A percentile compares a stretch with the other conserved stretches of the same genome.
phyloP scores from a whole-genome alignment of 2,888 invertebrate genomes.

The Lamproptera curius region DNA sequence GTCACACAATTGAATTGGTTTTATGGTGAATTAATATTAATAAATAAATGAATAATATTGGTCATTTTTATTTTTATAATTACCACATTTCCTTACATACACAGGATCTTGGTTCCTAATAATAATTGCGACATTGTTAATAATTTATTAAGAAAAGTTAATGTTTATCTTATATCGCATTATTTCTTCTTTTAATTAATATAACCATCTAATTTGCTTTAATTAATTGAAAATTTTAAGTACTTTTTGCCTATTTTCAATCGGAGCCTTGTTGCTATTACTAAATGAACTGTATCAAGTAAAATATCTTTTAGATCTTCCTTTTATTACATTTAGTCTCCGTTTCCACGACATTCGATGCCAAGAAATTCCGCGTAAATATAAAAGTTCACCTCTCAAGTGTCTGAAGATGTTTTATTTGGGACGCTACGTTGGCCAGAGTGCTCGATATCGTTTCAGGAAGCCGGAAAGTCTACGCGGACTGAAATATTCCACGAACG shows the following conservation, averaged over 20 bases:
- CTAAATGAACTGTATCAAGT: neutral
- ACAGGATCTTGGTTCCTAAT: too few species aligned
- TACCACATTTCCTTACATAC: too few species aligned
- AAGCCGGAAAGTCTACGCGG: constrained; percentile 17
- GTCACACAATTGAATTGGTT: too few species aligned
- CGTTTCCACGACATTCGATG: too few species aligned
- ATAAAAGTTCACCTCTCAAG: constrained; percentile 1
- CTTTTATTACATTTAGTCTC: constrained; percentile 1
- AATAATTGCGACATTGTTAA: too few species aligned
- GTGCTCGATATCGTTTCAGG: constrained; percentile 15
- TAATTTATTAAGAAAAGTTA: too few species aligned
- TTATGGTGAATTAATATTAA: too few species aligned
- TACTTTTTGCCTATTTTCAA: neutral
- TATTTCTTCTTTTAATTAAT: too few species aligned
- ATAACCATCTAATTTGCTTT: neutral
- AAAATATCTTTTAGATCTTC: neutral
- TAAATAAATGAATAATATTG: too few species aligned
- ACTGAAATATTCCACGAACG: constrained; percentile 17
- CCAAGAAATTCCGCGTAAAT: too few species aligned
- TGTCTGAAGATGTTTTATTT: constrained; percentile 15
- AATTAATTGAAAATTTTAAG: neutral
- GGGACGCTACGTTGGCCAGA: neutral
- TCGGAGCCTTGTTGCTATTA: neutral
- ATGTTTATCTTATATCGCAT: too few species aligned
- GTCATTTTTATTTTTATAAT: too few species aligned